Percentiles rank a stretch among this genome's conserved stretches.
Evolutionary conservation across 1,140 invertebrate genomes (phyloP).

Genomic region (Thaumatotibia leucotreta): DNA sequence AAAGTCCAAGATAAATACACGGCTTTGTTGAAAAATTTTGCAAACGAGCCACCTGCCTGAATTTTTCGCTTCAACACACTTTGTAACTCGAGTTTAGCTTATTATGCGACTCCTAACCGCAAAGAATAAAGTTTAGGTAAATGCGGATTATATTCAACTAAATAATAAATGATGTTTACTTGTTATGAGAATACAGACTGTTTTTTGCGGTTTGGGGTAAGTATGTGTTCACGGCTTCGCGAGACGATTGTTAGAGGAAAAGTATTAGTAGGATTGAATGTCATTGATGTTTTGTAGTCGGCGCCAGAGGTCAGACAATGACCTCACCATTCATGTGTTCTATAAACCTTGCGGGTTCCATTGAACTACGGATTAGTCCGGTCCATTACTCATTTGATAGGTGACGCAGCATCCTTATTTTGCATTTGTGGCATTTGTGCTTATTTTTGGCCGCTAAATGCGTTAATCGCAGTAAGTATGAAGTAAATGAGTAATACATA

Average conservation of each 20-base stretch:
- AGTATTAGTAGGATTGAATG: neutral
- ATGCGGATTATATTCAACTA: neutral
- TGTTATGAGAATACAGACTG: neutral
- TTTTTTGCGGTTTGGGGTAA: neutral
- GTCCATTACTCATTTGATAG: neutral
- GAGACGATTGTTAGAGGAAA: neutral
- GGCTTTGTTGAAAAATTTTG: neutral
- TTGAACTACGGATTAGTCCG: neutral
- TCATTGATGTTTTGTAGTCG: neutral
- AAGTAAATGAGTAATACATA: neutral
- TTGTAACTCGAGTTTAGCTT: neutral
- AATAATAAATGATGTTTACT: neutral
- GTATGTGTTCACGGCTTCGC: too few relatives aligned
- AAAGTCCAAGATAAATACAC: neutral
- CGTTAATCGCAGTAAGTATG: neutral
- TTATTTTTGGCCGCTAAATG: neutral
- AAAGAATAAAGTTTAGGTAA: neutral
- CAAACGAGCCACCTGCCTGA: neutral
- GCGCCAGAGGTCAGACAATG: conserved; percentile 31
- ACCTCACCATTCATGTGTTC: neutral
- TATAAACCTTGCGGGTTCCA: neutral
- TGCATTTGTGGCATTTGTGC: neutral
- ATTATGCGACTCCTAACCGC: neutral
- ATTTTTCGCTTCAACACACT: neutral
- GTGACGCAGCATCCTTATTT: conserved; percentile 6